Conservation (phyloP, 2,888 invertebrate genomes). For the Copidosoma aretas region DNA sequence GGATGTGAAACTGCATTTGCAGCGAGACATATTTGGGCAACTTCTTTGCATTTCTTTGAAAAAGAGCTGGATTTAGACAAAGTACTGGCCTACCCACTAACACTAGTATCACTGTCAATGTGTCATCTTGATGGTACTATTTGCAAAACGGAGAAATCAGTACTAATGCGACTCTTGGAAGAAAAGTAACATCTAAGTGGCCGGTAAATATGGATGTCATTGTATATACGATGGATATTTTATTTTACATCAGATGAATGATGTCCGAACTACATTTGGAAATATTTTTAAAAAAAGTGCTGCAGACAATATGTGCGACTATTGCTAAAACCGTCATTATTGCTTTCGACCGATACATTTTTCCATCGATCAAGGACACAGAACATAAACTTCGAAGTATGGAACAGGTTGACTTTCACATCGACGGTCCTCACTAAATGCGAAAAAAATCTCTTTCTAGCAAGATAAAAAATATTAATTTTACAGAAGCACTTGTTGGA, state of each 20-base stretch:
- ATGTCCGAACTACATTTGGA: conserved; percentile 30
- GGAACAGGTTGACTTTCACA: too few species aligned
- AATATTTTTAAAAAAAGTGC: conserved; percentile 28
- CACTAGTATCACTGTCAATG: conserved; percentile 44
- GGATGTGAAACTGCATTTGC: background rate
- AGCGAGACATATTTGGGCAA: too few species aligned
- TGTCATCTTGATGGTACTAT: conserved; percentile 46
- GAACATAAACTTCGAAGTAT: background rate
- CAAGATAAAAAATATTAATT: too few species aligned
- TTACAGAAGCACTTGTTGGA: too few species aligned
- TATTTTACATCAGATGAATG: conserved; percentile 28
- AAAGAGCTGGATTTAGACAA: conserved; percentile 35
- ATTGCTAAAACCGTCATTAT: background rate
- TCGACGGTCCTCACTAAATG: too few species aligned
- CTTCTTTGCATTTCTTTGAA: background rate
- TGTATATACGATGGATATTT: conserved; percentile 42
- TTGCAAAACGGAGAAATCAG: conserved; percentile 45
- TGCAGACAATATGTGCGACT: conserved; percentile 9
- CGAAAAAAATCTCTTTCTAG: too few species aligned
- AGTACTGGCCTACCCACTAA: conserved; percentile 41
- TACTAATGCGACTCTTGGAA: conserved; percentile 37
- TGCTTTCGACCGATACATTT: conserved; percentile 23
- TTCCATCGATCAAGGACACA: conserved; percentile 23
- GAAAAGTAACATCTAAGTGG: too few species aligned
- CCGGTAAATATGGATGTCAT: too few species aligned